Evolutionary conservation across 2,797 vertebrate species (phyloP), one percentile per base, ranked within the genome.

Genomic region (Muscicapa comitata): DNA sequence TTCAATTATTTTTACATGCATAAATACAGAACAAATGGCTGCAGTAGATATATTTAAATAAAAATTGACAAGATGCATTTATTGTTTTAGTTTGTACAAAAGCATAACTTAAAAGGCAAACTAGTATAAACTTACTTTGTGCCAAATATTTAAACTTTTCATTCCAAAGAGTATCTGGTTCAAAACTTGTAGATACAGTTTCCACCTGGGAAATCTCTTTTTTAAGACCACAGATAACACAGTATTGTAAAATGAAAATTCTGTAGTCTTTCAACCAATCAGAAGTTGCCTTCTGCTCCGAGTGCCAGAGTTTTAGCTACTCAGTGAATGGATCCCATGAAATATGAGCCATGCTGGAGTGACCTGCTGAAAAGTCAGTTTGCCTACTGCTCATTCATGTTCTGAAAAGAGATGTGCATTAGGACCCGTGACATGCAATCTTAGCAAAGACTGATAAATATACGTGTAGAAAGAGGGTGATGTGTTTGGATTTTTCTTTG

Each of bases 71-170:
- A 94, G 90, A 95, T 94, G 90, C 93, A 88, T 96, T 97, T 96
- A 97, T 97, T 97, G 88, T 29, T 95, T 94, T 74, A 5, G 37
- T 66, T 94, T 96, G 87, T 96, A 95, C 90, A 96, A 96, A 97
- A 95, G 90, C 86, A 84, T 95, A 96, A 94, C 88, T 96, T 94
- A 95, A 96, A 94, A 96, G 83, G 88, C 89, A 94, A 75, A 86
- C 91, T 96, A 81, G 86, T 95, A 91, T 88, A 96, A 96, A 95
- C 93, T 93, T 93, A 68, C 62, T 94, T 93, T 96, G 87, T 94
- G 86, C 93, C 94, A 96, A 96, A 90, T 95, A 97, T 76, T 95
- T 90, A 88, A 89, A 78, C 83, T 93, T 88, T 88, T 95, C 76
- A 89, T 91, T 95, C 86, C 89, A 82, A 92, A 91, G 82, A 82